These are phyloP conservation scores for Cylindroiulus punctatus DNA, from an alignment of 2,888 invertebrate genomes.

Conservation along the genomic window DNA sequence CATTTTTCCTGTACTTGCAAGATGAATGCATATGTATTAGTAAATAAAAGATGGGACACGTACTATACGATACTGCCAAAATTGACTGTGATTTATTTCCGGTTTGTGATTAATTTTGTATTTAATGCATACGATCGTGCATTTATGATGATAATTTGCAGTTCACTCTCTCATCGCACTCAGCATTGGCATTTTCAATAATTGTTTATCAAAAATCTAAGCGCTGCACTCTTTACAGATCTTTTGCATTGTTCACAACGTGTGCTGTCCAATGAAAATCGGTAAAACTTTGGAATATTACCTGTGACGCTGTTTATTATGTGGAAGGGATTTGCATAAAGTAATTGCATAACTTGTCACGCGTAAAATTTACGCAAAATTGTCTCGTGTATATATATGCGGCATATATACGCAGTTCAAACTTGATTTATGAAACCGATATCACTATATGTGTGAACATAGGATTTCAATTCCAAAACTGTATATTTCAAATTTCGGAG, in stretches of 20 bases:
- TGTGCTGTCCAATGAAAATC: background rate
- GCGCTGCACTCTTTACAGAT: background rate
- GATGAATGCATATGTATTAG: too few relatives aligned
- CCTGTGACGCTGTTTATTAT: slow-evolving; percentile 8
- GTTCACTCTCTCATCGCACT: background rate
- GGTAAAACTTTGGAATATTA: background rate
- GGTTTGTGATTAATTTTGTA: background rate
- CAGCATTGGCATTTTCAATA: background rate
- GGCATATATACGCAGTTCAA: background rate
- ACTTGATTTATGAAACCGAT: slow-evolving; percentile 1
- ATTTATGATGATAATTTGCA: background rate
- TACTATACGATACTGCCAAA: background rate
- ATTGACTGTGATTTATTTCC: background rate
- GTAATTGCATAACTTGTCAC: slow-evolving; percentile 3
- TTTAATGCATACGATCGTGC: background rate
- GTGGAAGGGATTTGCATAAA: background rate
- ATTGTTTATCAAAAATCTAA: background rate
- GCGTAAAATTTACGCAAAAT: background rate
- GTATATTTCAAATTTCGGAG: background rate
- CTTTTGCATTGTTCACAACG: background rate
- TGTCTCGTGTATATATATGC: background rate
- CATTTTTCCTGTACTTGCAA: too few relatives aligned
- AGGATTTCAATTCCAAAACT: background rate
- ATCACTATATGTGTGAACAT: background rate
- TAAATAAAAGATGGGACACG: background rate